Evolutionary conservation across 2,797 vertebrate genomes (phyloP).

Genomic region (Menidia menidia): DNA sequence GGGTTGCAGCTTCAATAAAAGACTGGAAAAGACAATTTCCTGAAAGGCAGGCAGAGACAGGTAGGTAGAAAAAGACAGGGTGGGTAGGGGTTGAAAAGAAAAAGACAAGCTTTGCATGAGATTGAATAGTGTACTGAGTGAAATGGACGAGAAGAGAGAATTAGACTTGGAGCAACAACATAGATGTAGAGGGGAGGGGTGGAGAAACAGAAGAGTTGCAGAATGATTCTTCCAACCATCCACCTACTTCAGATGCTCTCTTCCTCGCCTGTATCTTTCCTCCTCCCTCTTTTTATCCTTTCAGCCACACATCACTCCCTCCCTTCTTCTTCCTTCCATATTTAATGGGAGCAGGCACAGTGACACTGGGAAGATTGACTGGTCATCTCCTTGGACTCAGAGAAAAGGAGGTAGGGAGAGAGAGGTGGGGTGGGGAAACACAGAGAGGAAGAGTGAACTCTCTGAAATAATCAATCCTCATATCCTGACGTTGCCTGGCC

Average conservation of each 20-base stretch:
- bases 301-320: slow-evolving; percentile 47
- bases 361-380: slow-evolving; percentile 71
- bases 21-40: slow-evolving; percentile 73
- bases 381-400: slow-evolving; percentile 64
- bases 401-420: slow-evolving; percentile 45
- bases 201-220: slow-evolving; percentile 68
- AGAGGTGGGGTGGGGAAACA: slow-evolving; percentile 50
- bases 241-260: slow-evolving; percentile 74
- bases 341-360: slow-evolving; percentile 66
- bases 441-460: slow-evolving; percentile 66
- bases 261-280: slow-evolving; percentile 69
- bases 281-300: slow-evolving; percentile 58
- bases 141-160: slow-evolving; percentile 50
- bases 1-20: slow-evolving; percentile 77
- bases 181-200: slow-evolving; percentile 65
- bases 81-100: slow-evolving; percentile 41
- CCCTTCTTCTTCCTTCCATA: slow-evolving; percentile 49
- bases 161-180: slow-evolving; percentile 67
- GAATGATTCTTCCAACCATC: slow-evolving; percentile 69
- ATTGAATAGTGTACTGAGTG: slow-evolving; percentile 52
- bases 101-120: slow-evolving; percentile 28
- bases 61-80: slow-evolving; percentile 28
- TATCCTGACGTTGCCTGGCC: slow-evolving; percentile 60
- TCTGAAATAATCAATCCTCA: slow-evolving; percentile 73
- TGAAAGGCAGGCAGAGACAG: slow-evolving; percentile 48